These are phyloP conservation scores for Subacronicta megacephala DNA, from an alignment of 2,888 invertebrate genomes.

Conservation along the genomic window DNA sequence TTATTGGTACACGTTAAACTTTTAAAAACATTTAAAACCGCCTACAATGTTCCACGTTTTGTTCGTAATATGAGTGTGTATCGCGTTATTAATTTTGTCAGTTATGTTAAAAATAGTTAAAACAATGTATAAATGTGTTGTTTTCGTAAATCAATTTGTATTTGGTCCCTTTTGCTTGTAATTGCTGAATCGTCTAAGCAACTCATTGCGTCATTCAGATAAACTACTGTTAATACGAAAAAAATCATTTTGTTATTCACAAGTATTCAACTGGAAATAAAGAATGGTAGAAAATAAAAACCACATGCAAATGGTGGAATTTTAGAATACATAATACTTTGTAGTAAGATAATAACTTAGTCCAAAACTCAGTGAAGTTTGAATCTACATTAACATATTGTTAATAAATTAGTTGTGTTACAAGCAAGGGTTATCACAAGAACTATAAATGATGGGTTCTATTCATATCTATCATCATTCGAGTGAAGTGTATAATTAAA, in stretches of 20 bases:
- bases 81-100: conserved; percentile 77
- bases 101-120: conserved; percentile 79
- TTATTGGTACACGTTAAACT: conserved; percentile 68
- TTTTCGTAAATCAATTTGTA: conserved; percentile 77
- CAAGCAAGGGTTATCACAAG: conserved; percentile 89
- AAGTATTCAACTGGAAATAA: conserved; percentile 68
- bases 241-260: conserved; percentile 77
- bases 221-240: conserved; percentile 75
- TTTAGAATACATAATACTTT: conserved; percentile 56
- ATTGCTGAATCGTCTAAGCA: conserved; percentile 76
- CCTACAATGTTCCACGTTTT: conserved; percentile 80
- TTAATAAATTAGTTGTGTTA: conserved; percentile 88
- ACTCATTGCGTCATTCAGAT: conserved; percentile 72
- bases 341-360: conserved; percentile 40
- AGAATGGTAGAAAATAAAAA: conserved; percentile 59
- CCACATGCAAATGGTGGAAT: conserved; percentile 72
- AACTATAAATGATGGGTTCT: conserved; percentile 72
- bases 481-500: conserved; percentile 62
- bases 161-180: conserved; percentile 90
- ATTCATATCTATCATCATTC: conserved; percentile 61
- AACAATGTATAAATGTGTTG: conserved; percentile 65
- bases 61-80: conserved; percentile 69
- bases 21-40: conserved; percentile 73
- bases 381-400: conserved; percentile 70
- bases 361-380: conserved; percentile 57